Base-by-base conservation (phyloP, 2,888 invertebrate genomes). In the Platycnemis pennipes region DNA sequence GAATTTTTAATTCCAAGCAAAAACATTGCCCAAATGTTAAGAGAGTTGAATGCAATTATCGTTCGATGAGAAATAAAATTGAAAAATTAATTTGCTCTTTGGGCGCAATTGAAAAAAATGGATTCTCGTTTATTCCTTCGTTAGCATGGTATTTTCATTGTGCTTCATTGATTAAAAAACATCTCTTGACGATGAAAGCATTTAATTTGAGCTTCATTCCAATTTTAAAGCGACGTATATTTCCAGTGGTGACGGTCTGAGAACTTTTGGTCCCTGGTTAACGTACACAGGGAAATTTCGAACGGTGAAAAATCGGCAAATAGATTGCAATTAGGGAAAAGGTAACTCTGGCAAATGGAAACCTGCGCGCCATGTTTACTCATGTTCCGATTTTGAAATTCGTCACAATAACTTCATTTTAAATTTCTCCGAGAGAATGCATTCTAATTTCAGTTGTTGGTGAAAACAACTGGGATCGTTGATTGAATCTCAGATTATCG, bases 21-120 rank as follows among this genome's bases (percentile, higher is more conserved):
- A 91, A 63, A 91, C 91, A 91, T 69, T 56, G 63, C 44, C 63
- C 91, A 91, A 91, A 91, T 91, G 91, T 44, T 63, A 91, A 91
- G 56, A 91, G 63, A 91, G 63, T 91, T 91, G 44, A 91, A 63
- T 63, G 37, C 44, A 44, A 63, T 69, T 91, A 91, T 91, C 91
- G 19, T 91, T 91, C 91, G 91, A 91, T 91, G 44, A 91, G 91
- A 91, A 63, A 91, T 91, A 63, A 91, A 91, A 91, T 63, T 63
- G 63, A 63, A 91, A 91, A 91, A 91, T 91, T 91, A 44, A 91
- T 91, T 63, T 42, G 63, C 63, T 87, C 46, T 44, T 91, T 44
- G 56, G 44, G 37, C 45, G 26, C 46, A 44, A 91, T 63, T 26
- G 42, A 91, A 91, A 91, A n/a, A 69, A 91, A 56, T 63, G 44